Conservation (phyloP, 2,113 vertebrate genomes). For the Glareola pratincola region DNA sequence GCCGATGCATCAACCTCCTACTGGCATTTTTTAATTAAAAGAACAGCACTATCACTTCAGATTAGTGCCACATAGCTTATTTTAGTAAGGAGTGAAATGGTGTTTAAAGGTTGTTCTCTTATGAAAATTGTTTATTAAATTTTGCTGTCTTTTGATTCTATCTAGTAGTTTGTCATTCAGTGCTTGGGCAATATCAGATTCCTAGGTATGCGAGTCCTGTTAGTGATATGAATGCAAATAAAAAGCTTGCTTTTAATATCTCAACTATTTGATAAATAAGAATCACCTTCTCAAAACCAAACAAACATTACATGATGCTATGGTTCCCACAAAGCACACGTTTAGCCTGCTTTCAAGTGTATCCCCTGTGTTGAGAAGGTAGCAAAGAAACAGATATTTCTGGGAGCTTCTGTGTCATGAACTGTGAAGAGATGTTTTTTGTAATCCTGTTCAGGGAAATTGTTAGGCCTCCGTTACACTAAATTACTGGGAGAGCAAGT, state of each 20-base stretch:
- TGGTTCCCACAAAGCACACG: not conserved
- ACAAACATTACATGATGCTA: not conserved
- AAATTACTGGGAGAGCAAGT: not conserved
- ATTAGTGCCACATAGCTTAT: constrained; percentile 51
- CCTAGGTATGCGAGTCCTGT: not conserved
- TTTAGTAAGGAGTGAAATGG: not conserved
- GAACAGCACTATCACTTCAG: constrained; percentile 53
- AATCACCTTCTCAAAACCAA: not conserved
- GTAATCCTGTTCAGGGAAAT: not conserved
- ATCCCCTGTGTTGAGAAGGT: not conserved
- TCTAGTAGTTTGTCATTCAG: not conserved
- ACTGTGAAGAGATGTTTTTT: not conserved
- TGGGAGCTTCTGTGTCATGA: not conserved
- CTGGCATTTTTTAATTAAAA: constrained; percentile 59
- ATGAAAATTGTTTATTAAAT: constrained; percentile 4
- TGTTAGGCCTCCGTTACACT: not conserved
- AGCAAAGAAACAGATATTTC: not conserved
- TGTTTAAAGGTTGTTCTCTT: constrained; percentile 18
- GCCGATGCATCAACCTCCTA: constrained; percentile 36
- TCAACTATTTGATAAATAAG: not conserved
- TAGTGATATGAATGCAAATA: not conserved
- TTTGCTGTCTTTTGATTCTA: not conserved
- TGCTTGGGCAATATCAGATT: not conserved
- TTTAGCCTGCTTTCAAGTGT: not conserved
- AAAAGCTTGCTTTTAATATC: constrained; percentile 11